Conservation (phyloP, 2,888 invertebrate genomes). For the Himalopsyche anomala region DNA sequence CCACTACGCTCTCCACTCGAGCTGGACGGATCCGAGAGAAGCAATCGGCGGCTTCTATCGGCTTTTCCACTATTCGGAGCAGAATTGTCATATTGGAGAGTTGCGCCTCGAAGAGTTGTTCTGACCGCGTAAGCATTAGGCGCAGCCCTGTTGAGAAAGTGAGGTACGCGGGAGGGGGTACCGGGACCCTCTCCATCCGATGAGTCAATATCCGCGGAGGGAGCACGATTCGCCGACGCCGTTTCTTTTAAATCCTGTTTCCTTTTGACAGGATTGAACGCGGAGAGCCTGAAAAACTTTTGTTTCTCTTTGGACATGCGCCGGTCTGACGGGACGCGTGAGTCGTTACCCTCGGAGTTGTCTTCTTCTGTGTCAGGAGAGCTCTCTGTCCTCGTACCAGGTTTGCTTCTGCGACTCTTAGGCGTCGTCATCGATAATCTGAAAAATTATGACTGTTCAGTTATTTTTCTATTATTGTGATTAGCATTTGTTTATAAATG, state of each 20-base stretch:
- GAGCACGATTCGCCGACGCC: conserved; percentile 66
- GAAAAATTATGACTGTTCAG: conserved; percentile 60
- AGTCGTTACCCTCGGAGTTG: conserved; percentile 74
- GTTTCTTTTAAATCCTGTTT: conserved; percentile 66
- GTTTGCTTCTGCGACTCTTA: conserved; percentile 70
- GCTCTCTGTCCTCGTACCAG: conserved; percentile 68
- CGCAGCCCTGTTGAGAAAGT: not conserved
- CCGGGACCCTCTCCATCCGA: conserved; percentile 52
- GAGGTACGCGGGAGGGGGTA: conserved; percentile 11
- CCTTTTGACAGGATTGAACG: conserved; percentile 84
- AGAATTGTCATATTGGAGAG: not conserved
- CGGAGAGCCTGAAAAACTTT: conserved; percentile 89
- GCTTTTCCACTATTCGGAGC: conserved; percentile 38
- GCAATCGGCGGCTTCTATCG: conserved; percentile 46
- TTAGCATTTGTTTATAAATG: no score
- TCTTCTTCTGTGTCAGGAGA: conserved; percentile 71
- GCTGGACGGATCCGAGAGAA: conserved; percentile 45
- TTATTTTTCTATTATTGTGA: not conserved
- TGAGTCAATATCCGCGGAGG: conserved; percentile 63
- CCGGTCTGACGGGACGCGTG: conserved; percentile 74
- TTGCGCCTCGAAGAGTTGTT: not conserved
- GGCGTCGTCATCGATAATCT: conserved; percentile 71
- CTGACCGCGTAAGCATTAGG: not conserved
- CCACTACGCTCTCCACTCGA: conserved; percentile 55
- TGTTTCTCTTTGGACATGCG: conserved; percentile 91